Conservation (phyloP, 2,888 invertebrate species). For the Orthosia incerta region DNA sequence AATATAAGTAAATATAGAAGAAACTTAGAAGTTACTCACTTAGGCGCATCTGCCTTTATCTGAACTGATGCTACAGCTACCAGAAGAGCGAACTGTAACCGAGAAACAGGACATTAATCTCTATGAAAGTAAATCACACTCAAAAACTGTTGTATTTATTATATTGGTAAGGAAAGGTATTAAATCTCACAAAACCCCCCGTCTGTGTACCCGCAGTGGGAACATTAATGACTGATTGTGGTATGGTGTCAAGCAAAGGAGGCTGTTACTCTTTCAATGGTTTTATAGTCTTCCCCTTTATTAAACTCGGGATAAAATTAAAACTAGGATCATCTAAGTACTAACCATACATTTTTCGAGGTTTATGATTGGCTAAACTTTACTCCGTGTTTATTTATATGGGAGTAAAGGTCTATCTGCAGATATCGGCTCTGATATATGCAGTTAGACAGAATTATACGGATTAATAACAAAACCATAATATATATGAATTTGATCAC, state of each 20-base stretch:
- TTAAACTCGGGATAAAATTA: too few relatives aligned
- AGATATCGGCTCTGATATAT: too few relatives aligned
- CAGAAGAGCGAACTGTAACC: slow-evolving; percentile 89
- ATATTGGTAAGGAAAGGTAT: too few relatives aligned
- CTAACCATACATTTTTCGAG: too few relatives aligned
- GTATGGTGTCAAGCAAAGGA: neutral
- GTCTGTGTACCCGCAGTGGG: neutral
- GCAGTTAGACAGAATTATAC: too few relatives aligned
- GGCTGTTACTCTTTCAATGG: neutral
- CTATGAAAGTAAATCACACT: neutral
- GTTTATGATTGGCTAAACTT: too few relatives aligned
- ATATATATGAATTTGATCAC: too few relatives aligned
- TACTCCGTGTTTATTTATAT: too few relatives aligned
- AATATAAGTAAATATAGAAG: neutral
- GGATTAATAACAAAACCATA: too few relatives aligned
- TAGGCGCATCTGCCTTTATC: slow-evolving; percentile 85
- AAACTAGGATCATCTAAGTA: too few relatives aligned
- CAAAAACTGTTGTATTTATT: neutral
- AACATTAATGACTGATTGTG: neutral
- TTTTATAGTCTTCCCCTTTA: neutral
- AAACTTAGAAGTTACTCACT: slow-evolving; percentile 79
- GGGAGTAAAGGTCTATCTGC: too few relatives aligned
- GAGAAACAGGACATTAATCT: slow-evolving; percentile 57
- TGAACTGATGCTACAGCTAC: slow-evolving; percentile 84
- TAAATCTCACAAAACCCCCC: neutral